Evolutionary conservation across 2,113 vertebrate genomes (phyloP).

Genomic region (Catagonus wagneri): DNA sequence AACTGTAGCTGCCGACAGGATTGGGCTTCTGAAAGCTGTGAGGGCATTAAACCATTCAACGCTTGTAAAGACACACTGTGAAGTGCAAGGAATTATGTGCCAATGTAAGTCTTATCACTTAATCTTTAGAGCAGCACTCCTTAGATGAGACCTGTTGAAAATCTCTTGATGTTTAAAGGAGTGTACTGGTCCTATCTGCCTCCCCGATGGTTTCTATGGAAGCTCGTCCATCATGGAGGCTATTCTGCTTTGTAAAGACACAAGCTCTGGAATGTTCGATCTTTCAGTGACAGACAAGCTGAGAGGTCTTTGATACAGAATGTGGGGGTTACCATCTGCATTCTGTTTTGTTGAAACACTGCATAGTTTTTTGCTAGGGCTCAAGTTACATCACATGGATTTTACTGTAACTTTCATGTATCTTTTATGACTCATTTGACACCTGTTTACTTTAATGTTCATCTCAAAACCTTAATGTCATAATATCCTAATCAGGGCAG

Average conservation of each 20-base stretch:
- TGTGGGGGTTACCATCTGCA: neutral
- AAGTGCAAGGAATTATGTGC: neutral
- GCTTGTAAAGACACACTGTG: neutral
- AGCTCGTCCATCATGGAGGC: neutral
- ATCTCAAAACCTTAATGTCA: constrained; percentile 31
- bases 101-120: neutral
- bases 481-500: constrained; percentile 53
- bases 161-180: neutral
- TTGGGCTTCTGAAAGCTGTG: neutral
- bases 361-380: neutral
- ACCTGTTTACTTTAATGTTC: constrained; percentile 22
- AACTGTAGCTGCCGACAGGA: neutral
- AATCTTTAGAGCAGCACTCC: neutral
- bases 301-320: neutral
- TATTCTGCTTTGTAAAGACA: neutral
- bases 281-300: neutral
- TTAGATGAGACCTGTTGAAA: neutral
- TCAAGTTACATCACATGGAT: neutral
- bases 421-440: constrained; percentile 55
- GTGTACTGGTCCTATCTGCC: neutral
- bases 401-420: neutral
- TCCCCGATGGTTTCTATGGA: constrained; percentile 39
- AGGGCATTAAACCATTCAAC: neutral
- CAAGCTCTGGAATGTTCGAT: neutral
- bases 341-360: neutral